Conservation (phyloP, 2,888 invertebrate species). For the Timandra comae region DNA sequence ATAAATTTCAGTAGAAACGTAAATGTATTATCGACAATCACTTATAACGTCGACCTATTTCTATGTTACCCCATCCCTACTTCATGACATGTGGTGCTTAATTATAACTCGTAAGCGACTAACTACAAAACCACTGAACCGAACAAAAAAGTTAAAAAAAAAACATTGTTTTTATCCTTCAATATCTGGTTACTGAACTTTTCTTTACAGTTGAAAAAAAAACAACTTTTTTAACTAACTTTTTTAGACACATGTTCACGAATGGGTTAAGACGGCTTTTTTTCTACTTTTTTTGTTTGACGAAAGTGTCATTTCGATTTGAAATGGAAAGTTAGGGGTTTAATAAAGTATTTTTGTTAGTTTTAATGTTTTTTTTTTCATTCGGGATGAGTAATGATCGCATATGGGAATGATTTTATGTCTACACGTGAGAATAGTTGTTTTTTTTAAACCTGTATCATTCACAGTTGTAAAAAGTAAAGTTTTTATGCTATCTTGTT, state of each 20-base stretch:
- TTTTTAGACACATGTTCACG: conserved; percentile 43
- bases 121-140: conserved; percentile 64
- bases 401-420: conserved; percentile 60
- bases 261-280: conserved; percentile 59
- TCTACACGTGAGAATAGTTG: conserved; percentile 59
- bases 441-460: conserved; percentile 27
- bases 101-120: conserved; percentile 55
- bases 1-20: too few species aligned
- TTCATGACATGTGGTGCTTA: conserved; percentile 65
- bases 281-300: conserved; percentile 18
- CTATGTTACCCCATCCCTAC: conserved; percentile 41
- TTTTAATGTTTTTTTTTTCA: conserved; percentile 31
- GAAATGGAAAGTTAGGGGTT: conserved; percentile 67
- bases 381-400: conserved; percentile 61
- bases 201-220: conserved; percentile 29
- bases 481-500: not conserved
- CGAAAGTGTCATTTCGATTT: conserved; percentile 65
- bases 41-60: too few species aligned
- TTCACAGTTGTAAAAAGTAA: conserved; percentile 3
- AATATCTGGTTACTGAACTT: conserved; percentile 71
- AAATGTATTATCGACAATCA: too few species aligned
- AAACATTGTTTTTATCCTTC: conserved; percentile 62
- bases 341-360: conserved; percentile 59
- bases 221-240: conserved; percentile 34
- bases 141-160: conserved; percentile 52